phyloP scores from a whole-genome alignment of 2,797 vertebrate genomes.

The Amblyopsis hoosieri region DNA sequence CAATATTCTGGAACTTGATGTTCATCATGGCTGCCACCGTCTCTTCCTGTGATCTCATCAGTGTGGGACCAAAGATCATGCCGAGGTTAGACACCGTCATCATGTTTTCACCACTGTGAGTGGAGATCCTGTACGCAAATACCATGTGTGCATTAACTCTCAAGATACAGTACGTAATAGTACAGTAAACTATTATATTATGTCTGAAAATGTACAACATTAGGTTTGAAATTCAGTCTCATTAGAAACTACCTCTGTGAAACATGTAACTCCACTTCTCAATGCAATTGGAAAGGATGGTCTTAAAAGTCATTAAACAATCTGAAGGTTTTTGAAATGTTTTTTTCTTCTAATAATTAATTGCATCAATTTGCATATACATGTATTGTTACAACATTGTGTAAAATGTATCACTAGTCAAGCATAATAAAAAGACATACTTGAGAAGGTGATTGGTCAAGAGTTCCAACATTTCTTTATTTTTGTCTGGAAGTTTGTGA shows the following conservation, averaged over 20 bases:
- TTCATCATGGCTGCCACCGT: constrained; percentile 99
- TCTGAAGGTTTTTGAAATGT: too few relatives aligned
- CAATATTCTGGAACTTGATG: constrained; percentile 99
- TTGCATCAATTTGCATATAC: too few relatives aligned
- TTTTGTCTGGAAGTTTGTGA: constrained; percentile 93
- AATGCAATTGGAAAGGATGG: background rate
- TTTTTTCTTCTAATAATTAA: too few relatives aligned
- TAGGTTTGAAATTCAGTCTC: too few relatives aligned
- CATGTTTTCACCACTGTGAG: constrained; percentile 93
- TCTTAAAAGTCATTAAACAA: background rate
- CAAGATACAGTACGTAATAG: background rate
- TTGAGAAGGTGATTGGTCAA: constrained; percentile 92
- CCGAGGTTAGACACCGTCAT: constrained; percentile 98
- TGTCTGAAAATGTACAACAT: too few relatives aligned
- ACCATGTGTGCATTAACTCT: background rate
- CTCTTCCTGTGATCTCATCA: constrained; percentile 98
- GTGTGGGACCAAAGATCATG: constrained; percentile 96
- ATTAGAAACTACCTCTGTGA: too few relatives aligned
- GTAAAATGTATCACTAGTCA: background rate
- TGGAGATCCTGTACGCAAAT: constrained; percentile 83
- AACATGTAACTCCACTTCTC: background rate
- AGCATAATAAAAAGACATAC: constrained; percentile 65
- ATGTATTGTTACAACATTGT: too few relatives aligned
- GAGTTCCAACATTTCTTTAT: constrained; percentile 93
- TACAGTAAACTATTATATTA: too few relatives aligned